These are phyloP conservation scores for Callospermophilus lateralis DNA, from an alignment of 2,113 vertebrate species.

Conservation along the genomic window DNA sequence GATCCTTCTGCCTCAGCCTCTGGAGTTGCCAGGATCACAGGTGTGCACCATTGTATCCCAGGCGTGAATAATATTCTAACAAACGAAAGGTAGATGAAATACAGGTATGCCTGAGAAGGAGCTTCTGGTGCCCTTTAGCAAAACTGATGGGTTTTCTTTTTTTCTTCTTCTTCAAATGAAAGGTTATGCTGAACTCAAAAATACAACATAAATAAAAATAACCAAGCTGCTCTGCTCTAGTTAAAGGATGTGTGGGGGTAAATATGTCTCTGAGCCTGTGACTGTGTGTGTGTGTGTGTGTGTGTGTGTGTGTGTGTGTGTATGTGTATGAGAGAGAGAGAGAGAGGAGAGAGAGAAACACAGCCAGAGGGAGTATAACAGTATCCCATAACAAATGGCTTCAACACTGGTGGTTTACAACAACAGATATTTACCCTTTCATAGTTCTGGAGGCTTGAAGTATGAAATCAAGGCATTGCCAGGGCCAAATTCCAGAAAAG, in stretches of 20 bases:
- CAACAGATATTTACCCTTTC: background rate
- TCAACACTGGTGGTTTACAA: background rate
- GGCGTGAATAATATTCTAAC: background rate
- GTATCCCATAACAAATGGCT: background rate
- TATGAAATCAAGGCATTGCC: background rate
- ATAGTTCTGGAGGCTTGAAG: background rate
- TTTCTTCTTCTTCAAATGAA: background rate
- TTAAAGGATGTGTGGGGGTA: background rate
- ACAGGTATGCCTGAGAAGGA: background rate
- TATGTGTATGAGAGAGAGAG: background rate
- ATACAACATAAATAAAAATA: conserved; percentile 23
- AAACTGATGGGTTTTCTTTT: conserved; percentile 1
- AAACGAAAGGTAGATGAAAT: background rate
- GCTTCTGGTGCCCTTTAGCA: background rate
- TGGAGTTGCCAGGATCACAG: too few relatives aligned
- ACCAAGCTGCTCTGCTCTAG: background rate
- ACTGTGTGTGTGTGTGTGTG: background rate
- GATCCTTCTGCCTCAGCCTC: too few relatives aligned
- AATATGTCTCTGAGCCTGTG: background rate
- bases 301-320: background rate
- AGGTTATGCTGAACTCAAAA: conserved; percentile 37
- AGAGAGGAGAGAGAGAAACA: background rate
- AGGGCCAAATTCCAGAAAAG: background rate
- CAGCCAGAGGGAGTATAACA: background rate
- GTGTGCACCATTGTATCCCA: too few relatives aligned